Conservation (phyloP, 2,113 vertebrate genomes). For the Gymnocephalus cernua region DNA sequence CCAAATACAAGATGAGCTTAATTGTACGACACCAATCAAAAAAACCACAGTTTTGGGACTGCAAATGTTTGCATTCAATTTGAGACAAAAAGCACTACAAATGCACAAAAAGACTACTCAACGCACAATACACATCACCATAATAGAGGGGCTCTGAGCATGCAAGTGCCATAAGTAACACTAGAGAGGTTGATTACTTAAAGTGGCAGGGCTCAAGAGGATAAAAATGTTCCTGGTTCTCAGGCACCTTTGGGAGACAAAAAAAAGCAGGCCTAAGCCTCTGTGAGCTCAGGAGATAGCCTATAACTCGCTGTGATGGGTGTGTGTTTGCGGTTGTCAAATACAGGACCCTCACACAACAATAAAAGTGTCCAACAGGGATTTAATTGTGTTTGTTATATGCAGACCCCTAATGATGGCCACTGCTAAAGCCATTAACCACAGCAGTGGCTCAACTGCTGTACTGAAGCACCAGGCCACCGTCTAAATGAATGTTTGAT, state of each 20-base stretch:
- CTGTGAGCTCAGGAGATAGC: slow-evolving; percentile 63
- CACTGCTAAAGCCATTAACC: slow-evolving; percentile 93
- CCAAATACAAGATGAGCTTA: slow-evolving; percentile 62
- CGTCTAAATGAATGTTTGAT: slow-evolving; percentile 97
- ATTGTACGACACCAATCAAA: slow-evolving; percentile 59
- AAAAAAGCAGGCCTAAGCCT: slow-evolving; percentile 61
- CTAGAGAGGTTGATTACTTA: slow-evolving; percentile 79
- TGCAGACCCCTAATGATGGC: slow-evolving; percentile 93
- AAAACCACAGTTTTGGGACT: slow-evolving; percentile 38
- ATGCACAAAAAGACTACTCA: slow-evolving; percentile 34
- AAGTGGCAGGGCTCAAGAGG: slow-evolving; percentile 76
- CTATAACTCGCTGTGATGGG: slow-evolving; percentile 85
- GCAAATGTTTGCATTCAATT: slow-evolving; percentile 27
- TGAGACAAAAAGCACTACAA: slow-evolving; percentile 46
- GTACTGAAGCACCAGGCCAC: slow-evolving; percentile 86
- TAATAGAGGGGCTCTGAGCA: slow-evolving; percentile 41
- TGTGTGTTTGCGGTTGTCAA: slow-evolving; percentile 89
- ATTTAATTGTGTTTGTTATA: slow-evolving; percentile 99
- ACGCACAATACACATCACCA: slow-evolving; percentile 24
- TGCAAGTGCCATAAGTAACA: slow-evolving; percentile 86
- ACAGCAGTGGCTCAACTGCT: slow-evolving; percentile 87
- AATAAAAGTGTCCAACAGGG: slow-evolving; percentile 93
- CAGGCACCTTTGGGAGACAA: slow-evolving; percentile 68
- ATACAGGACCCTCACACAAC: slow-evolving; percentile 87
- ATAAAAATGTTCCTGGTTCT: slow-evolving; percentile 66